Conservation (phyloP, 2,797 vertebrate genomes). For the Bufotes viridis region DNA sequence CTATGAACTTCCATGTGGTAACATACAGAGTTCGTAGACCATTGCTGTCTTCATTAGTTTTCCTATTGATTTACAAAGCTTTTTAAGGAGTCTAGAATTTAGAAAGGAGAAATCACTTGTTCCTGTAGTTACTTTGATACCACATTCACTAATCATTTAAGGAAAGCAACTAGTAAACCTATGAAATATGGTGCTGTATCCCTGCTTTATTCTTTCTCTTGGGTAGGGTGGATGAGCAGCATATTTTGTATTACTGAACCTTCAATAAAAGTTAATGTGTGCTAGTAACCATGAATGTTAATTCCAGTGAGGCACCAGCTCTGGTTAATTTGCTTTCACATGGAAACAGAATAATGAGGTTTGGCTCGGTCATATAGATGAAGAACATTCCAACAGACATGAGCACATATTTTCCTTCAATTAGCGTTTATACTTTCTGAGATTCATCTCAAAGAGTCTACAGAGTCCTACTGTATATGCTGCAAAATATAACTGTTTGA, state of each 20-base stretch:
- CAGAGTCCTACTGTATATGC: constrained; percentile 3
- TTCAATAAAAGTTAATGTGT: constrained; percentile 28
- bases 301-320: constrained; percentile 33
- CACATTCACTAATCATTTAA: not conserved
- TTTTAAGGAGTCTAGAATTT: not conserved
- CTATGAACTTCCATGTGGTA: too few species aligned
- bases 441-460: constrained; percentile 30
- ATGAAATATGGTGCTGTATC: not conserved
- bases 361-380: constrained; percentile 43
- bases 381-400: constrained; percentile 58
- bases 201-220: not conserved
- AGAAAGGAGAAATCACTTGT: not conserved
- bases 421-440: constrained; percentile 43
- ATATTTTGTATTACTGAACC: constrained; percentile 24
- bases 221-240: constrained; percentile 9
- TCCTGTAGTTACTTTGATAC: not conserved
- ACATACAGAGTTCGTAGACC: too few species aligned
- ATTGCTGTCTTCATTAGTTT: too few species aligned
- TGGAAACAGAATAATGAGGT: constrained; percentile 60
- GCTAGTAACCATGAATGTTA: constrained; percentile 36
- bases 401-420: constrained; percentile 60
- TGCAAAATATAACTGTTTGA: constrained; percentile 9
- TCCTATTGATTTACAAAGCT: too few species aligned
- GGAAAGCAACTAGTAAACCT: not conserved
- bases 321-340: constrained; percentile 47